Conservation (phyloP, 2,797 vertebrate genomes). For the Malacoraja senta region DNA sequence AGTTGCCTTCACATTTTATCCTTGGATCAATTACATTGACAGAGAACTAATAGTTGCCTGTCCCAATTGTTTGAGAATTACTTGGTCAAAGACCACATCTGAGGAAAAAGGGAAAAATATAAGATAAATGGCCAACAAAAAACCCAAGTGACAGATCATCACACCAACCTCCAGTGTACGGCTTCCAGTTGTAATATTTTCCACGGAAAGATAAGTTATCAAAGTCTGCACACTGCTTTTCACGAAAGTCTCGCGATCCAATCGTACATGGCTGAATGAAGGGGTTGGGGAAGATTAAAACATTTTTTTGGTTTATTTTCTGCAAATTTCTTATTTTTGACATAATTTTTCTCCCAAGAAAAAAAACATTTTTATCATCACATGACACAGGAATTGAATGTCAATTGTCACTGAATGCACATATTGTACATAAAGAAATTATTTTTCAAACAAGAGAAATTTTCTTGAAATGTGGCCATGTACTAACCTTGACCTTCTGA, state of each 20-base stretch:
- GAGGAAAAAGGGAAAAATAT: neutral
- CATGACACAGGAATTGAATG: neutral
- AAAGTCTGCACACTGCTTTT: conserved; percentile 95
- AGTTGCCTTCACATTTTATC: neutral
- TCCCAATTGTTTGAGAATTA: neutral
- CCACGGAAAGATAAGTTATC: conserved; percentile 94
- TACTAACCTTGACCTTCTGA: neutral
- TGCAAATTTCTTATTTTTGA: neutral
- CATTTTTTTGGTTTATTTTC: conserved; percentile 33
- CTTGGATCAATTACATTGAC: neutral
- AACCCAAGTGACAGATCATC: neutral
- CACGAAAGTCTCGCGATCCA: conserved; percentile 86
- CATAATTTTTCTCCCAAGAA: neutral
- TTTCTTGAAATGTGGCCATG: neutral
- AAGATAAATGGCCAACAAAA: neutral
- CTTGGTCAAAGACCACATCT: neutral
- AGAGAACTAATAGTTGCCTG: neutral
- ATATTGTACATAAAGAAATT: neutral
- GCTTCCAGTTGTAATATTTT: conserved; percentile 98
- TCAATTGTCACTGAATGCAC: neutral
- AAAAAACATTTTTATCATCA: neutral
- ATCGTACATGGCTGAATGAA: conserved; percentile 71
- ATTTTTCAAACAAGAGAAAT: too few relatives aligned
- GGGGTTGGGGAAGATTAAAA: conserved; percentile 39
- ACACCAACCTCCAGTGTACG: conserved; percentile 89